Percentiles rank a stretch among this genome's conserved stretches.
phyloP scores from a whole-genome alignment of 1,140 invertebrate genomes.

The Potamilus streckersoni region DNA sequence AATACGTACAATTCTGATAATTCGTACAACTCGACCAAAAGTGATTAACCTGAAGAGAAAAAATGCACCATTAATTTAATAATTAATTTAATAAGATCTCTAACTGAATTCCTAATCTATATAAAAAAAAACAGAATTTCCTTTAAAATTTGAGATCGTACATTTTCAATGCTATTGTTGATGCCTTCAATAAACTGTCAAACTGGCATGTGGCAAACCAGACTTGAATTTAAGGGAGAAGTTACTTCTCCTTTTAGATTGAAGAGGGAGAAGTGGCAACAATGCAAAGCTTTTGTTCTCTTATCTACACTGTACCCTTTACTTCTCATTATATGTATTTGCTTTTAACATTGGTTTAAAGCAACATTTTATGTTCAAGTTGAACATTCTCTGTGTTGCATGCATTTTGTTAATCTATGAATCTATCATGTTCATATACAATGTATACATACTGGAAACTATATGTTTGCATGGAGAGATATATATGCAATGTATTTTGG shows the following conservation, averaged over 20 bases:
- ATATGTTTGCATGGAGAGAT: background rate
- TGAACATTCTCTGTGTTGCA: no score
- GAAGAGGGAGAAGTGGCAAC: no score
- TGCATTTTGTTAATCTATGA: background rate
- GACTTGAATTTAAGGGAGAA: no score
- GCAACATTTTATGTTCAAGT: no score
- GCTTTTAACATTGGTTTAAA: background rate
- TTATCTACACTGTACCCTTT: no score
- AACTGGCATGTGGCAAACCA: background rate
- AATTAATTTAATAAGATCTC: conserved; percentile 6
- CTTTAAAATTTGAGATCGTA: background rate
- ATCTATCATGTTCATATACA: background rate
- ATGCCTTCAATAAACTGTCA: background rate
- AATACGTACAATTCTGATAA: conserved; percentile 68
- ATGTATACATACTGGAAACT: no score
- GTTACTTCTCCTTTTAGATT: no score
- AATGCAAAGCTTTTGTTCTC: no score
- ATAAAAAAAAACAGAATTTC: background rate
- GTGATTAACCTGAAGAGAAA: conserved; percentile 64
- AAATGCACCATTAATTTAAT: background rate
- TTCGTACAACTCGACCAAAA: conserved; percentile 69
- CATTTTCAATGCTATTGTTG: background rate
- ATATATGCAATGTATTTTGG: no score
- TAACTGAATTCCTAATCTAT: background rate
- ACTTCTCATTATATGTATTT: no score